phyloP scores from a whole-genome alignment of 2,797 vertebrate genomes.

The Prunella strophiata region DNA sequence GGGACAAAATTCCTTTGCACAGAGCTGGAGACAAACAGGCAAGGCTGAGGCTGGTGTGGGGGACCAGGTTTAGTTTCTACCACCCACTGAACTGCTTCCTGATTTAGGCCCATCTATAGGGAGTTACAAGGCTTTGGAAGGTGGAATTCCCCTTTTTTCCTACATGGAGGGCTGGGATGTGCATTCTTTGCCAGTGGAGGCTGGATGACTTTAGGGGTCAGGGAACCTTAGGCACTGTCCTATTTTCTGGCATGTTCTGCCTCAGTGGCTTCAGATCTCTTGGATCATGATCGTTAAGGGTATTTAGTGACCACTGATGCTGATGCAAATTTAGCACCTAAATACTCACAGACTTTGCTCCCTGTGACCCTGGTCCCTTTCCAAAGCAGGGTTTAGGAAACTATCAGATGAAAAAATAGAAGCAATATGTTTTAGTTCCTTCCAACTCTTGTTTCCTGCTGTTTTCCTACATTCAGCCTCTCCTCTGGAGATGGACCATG shows the following conservation, averaged over 20 bases:
- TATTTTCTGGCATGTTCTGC: not conserved
- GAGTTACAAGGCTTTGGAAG: not conserved
- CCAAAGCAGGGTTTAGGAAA: not conserved
- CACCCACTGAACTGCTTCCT: not conserved
- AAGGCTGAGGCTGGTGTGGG: accelerated
- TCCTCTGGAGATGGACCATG: not conserved
- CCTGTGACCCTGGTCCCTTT: not conserved
- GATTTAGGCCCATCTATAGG: not conserved
- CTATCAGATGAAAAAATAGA: not conserved
- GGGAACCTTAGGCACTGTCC: too few species aligned
- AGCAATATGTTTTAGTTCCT: not conserved
- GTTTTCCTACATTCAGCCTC: not conserved
- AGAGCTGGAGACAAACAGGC: not conserved
- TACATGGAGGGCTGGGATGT: not conserved
- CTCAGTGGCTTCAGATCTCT: not conserved
- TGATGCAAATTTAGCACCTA: not conserved
- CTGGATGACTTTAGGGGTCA: not conserved
- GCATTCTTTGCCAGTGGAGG: not conserved
- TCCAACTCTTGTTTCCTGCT: not conserved
- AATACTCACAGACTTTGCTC: not conserved
- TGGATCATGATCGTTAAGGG: not conserved
- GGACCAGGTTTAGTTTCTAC: not conserved
- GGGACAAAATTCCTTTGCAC: not conserved
- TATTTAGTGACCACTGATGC: not conserved
- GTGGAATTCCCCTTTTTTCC: not conserved